A percentile compares a stretch with the other conserved stretches of the same genome.
Evolutionary conservation across 2,113 vertebrate genomes (phyloP).

Genomic region (Nettapus auritus): DNA sequence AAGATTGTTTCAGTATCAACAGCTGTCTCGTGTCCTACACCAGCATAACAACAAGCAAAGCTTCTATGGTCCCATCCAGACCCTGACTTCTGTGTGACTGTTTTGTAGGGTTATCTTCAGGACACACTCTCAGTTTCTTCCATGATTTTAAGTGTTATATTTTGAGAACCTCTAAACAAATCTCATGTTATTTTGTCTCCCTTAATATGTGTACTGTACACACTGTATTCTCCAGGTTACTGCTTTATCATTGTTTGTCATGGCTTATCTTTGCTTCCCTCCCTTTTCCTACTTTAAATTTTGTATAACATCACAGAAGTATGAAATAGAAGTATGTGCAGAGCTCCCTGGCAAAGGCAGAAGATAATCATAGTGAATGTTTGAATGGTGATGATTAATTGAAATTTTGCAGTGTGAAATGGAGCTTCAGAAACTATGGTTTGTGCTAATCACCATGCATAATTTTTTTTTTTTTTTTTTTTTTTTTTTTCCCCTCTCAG

Average conservation of each 20-base stretch:
- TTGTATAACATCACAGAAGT: background rate
- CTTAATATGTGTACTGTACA: background rate
- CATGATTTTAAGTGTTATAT: background rate
- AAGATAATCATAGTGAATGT: background rate
- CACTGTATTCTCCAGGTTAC: background rate
- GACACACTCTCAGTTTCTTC: background rate
- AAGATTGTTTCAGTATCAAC: background rate
- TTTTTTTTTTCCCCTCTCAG: background rate
- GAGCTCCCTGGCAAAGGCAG: background rate
- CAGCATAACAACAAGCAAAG: background rate
- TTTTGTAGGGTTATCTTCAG: background rate
- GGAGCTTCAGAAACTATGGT: background rate
- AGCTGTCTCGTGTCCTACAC: fast-evolving
- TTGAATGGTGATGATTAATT: background rate
- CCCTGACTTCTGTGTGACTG: background rate
- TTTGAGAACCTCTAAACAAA: background rate
- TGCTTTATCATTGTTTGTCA: background rate
- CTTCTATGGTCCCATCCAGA: background rate
- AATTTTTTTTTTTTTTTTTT: background rate
- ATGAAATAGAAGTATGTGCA: background rate
- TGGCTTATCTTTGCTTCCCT: background rate
- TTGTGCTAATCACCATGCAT: background rate
- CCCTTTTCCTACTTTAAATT: background rate
- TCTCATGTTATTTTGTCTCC: background rate
- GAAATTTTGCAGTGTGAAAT: background rate